Evolutionary conservation across 2,888 invertebrate species (phyloP).

Genomic region (Trissolcus japonicus): DNA sequence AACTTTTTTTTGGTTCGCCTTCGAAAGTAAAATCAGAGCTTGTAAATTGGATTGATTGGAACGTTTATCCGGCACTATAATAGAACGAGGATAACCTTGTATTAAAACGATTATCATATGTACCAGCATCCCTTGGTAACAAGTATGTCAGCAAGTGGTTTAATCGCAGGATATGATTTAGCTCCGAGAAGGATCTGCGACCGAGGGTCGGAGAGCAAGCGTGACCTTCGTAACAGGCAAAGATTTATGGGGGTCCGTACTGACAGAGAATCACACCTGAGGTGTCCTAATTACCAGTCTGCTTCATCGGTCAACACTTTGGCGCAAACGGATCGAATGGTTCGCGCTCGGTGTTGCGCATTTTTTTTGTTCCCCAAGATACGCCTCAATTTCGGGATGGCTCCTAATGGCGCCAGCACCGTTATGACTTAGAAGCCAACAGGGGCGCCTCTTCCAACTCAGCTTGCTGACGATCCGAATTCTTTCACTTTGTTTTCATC

Average conservation of each 20-base stretch:
- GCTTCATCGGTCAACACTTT: constrained; percentile 52
- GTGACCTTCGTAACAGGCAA: constrained; percentile 63
- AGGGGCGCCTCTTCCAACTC: constrained; percentile 33
- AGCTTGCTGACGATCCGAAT: constrained; percentile 36
- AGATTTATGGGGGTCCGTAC: constrained; percentile 65
- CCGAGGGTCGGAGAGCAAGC: constrained; percentile 61
- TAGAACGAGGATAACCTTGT: neutral
- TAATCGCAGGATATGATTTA: constrained; percentile 41
- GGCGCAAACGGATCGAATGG: constrained; percentile 51
- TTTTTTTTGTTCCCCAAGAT: constrained; percentile 34
- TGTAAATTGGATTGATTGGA: constrained; percentile 26
- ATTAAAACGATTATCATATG: constrained; percentile 25
- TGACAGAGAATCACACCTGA: constrained; percentile 71
- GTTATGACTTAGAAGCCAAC: constrained; percentile 42
- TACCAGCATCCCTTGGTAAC: constrained; percentile 29
- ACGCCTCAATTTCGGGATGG: constrained; percentile 27
- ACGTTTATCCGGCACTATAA: constrained; percentile 2
- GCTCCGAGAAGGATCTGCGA: constrained; percentile 23
- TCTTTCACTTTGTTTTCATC: constrained; percentile 34
- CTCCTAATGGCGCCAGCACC: constrained; percentile 53
- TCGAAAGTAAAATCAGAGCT: constrained; percentile 1
- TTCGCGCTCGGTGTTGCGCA: constrained; percentile 20
- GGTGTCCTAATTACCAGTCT: constrained; percentile 73
- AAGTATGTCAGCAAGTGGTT: constrained; percentile 39
- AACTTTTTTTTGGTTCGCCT: neutral